phyloP scores from a whole-genome alignment of 2,113 vertebrate genomes.

The Rhea pennata region DNA sequence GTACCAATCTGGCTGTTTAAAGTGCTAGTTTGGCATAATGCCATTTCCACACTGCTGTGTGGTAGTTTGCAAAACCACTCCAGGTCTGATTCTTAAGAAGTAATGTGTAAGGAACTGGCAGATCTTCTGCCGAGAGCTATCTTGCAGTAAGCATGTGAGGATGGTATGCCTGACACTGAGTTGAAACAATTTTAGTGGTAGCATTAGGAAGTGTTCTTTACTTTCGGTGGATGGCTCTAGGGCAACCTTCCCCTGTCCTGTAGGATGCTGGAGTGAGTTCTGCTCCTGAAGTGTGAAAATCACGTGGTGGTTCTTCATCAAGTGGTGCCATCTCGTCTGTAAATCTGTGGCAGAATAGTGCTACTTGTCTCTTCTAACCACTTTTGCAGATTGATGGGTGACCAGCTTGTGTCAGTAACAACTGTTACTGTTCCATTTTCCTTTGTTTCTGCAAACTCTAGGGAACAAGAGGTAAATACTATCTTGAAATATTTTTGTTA shows the following conservation, averaged over 20 bases:
- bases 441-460: neutral
- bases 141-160: neutral
- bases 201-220: neutral
- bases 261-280: neutral
- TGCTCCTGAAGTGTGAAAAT: neutral
- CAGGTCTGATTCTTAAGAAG: neutral
- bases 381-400: neutral
- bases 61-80: neutral
- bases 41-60: neutral
- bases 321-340: neutral
- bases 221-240: neutral
- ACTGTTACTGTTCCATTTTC: neutral
- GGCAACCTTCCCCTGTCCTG: neutral
- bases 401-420: neutral
- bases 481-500: neutral
- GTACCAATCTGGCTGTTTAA: accelerated
- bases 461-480: neutral
- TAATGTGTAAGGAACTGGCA: neutral
- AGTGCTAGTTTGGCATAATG: neutral
- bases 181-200: accelerated
- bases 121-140: neutral
- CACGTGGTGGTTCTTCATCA: neutral
- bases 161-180: accelerated
- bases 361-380: neutral
- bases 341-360: neutral